A percentile compares a stretch with the other conserved stretches of the same genome.
These are phyloP conservation scores for Todiramphus chloris DNA, from an alignment of 2,113 vertebrate species.

Conservation along the genomic window DNA sequence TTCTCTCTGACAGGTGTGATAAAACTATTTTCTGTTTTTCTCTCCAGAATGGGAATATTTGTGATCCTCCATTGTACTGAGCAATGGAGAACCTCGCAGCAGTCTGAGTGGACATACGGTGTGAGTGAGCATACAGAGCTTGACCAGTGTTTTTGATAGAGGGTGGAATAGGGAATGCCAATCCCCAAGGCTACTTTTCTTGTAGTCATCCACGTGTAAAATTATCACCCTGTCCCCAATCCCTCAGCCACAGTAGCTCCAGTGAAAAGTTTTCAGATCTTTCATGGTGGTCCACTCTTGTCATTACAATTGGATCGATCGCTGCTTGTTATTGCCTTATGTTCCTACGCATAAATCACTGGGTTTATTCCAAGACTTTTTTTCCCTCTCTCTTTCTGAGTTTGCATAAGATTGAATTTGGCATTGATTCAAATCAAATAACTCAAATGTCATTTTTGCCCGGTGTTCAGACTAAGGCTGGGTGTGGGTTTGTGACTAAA, in stretches of 20 bases:
- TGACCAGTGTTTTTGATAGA: not conserved
- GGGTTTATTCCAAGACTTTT: slow-evolving; percentile 13
- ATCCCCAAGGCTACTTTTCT: not conserved
- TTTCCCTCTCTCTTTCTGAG: not conserved
- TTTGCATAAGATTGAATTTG: slow-evolving; percentile 48
- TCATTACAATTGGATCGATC: not conserved
- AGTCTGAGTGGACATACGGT: not conserved
- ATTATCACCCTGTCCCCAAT: not conserved
- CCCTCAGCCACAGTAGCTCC: not conserved
- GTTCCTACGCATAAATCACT: not conserved
- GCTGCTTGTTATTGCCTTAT: slow-evolving; percentile 2
- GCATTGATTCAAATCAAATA: slow-evolving; percentile 63
- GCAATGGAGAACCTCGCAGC: not conserved
- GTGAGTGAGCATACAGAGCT: not conserved
- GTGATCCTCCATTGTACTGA: not conserved
- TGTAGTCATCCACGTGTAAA: not conserved
- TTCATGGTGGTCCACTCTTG: not conserved
- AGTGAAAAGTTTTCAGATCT: not conserved
- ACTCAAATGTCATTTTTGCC: slow-evolving; percentile 57
- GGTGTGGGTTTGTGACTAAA: slow-evolving; percentile 52
- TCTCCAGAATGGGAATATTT: not conserved
- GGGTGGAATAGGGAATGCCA: not conserved
- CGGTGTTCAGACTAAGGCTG: slow-evolving; percentile 60
- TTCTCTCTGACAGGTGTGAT: not conserved
- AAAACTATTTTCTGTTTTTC: not conserved